Evolutionary conservation across 2,888 invertebrate species (phyloP).

Genomic region (Yponomeuta cagnagella): DNA sequence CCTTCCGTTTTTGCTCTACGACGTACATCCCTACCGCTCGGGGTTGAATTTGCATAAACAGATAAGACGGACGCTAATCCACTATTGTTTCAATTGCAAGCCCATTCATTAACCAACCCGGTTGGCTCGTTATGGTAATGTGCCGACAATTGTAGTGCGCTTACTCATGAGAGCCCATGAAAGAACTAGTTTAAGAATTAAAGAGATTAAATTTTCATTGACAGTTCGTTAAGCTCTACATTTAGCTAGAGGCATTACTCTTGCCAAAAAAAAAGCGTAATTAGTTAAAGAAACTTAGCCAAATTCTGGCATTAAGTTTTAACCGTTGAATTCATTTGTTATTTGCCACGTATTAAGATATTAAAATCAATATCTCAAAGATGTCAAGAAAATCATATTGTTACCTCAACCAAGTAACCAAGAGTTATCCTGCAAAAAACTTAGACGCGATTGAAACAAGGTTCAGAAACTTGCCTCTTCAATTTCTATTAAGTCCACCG

Average conservation of each 20-base stretch:
- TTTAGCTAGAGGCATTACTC: not conserved
- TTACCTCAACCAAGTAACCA: not conserved
- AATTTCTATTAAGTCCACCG: not conserved
- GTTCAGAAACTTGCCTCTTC: not conserved
- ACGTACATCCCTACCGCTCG: not conserved
- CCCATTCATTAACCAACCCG: slow-evolving; percentile 56
- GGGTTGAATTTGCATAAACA: slow-evolving; percentile 44
- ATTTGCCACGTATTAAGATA: no score
- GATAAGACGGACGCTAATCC: slow-evolving; percentile 56
- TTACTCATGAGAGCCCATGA: not conserved
- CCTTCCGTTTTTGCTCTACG: not conserved
- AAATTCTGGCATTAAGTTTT: no score
- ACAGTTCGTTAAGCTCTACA: not conserved
- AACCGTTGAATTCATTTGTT: no score
- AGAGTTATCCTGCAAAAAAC: not conserved
- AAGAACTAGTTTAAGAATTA: not conserved
- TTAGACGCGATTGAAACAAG: not conserved
- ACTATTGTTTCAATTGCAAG: slow-evolving; percentile 66
- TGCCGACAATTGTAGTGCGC: slow-evolving; percentile 35
- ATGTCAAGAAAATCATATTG: no score
- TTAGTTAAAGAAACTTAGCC: no score
- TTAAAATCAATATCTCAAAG: no score
- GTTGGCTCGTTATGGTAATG: slow-evolving; percentile 59
- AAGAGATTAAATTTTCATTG: not conserved
- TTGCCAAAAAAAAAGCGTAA: not conserved